Base-by-base conservation (phyloP, 2,888 invertebrate species). In the Loripinus fragilis region DNA sequence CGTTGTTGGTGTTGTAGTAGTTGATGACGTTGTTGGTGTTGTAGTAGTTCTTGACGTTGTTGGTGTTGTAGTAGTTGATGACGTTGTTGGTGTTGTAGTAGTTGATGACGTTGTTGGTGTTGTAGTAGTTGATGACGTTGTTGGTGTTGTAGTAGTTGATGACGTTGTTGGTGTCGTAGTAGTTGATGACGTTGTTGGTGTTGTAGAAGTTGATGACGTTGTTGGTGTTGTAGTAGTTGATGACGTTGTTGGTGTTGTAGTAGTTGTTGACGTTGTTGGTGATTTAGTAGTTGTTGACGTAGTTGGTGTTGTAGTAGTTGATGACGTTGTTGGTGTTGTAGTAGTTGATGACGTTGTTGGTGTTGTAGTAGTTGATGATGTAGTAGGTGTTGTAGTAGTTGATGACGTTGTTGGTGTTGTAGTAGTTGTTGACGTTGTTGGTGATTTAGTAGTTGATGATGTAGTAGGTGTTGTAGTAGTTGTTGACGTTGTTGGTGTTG, bases 401-500 rank as follows among this genome's bases (percentile, higher is more conserved):
- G 68, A 35, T 8, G 68, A 7, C 12, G 68, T 20, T 20, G 52
- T 23, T 10, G 55, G 0, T 0, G 55, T 41, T 8, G 60, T 41
- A 23, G 68, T 50, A 28, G 25, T 25, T 20, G 55, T 33, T 23
- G 55, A 33, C 20, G 68, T 20, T 33, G 52, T 17, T 2, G 68
- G 17, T 25, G 68, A 25, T 38, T n/a, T 23, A 15, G 55, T 35
- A 10, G 68, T 30, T 3, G 45, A 23, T 23, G 60, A 8, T 12
- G 68, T 55, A 38, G 60, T 74, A 38, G 68, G 17, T 12, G 45
- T n/a, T 0, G 12, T 23, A 20, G 65, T 48, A 60, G 70, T 50
- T n/a, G 64, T 70, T 48, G 65, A 33, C 20, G 65, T 41, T 30
- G 65, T 33, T 3, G 20, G 20, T 48, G 48, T 48, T 38, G 5